Evolutionary conservation across 2,797 vertebrate species (phyloP).

Genomic region (Silurus lanzhouensis): DNA sequence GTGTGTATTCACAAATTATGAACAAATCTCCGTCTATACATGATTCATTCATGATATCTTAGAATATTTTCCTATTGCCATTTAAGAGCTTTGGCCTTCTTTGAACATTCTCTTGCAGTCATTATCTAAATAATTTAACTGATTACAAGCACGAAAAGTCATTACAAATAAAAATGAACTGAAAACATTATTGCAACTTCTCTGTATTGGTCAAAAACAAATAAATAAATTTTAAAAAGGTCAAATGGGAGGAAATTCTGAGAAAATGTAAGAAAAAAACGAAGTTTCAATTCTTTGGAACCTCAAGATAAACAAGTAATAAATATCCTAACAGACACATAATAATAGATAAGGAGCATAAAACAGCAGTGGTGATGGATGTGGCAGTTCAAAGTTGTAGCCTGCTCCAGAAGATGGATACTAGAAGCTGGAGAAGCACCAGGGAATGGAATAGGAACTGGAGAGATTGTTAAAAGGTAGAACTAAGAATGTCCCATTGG

Average conservation of each 20-base stretch:
- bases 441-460: not conserved
- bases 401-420: not conserved
- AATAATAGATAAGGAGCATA: not conserved
- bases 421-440: not conserved
- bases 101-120: not conserved
- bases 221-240: no score
- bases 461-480: not conserved
- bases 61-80: not conserved
- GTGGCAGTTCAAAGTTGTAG: not conserved
- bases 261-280: not conserved
- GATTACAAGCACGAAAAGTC: not conserved
- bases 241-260: not conserved
- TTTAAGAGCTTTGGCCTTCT: not conserved
- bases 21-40: not conserved
- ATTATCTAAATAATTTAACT: not conserved
- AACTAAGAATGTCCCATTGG: not conserved
- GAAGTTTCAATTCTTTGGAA: not conserved
- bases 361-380: conserved; percentile 5
- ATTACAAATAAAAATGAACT: not conserved
- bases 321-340: conserved; percentile 10
- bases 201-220: no score
- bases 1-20: not conserved
- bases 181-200: not conserved
- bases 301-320: conserved; percentile 6
- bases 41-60: not conserved